A percentile compares a stretch with the other conserved stretches of the same genome.
These are phyloP conservation scores for Apus apus DNA, from an alignment of 2,113 vertebrate species.

Conservation along the genomic window DNA sequence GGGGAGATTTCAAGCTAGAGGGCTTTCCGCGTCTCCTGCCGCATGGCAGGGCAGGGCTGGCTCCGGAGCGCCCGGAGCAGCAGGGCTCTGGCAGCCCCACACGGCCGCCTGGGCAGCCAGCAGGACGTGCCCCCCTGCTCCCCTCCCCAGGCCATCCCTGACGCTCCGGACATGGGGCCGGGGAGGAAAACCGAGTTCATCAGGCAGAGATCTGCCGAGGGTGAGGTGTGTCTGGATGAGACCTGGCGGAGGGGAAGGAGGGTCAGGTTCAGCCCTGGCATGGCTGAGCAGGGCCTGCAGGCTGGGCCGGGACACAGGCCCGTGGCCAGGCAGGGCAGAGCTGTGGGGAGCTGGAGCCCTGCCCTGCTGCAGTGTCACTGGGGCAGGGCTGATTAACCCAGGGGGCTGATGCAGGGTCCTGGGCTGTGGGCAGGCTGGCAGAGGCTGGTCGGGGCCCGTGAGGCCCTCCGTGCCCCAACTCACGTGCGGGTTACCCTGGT, in stretches of 20 bases:
- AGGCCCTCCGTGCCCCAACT: not conserved
- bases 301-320: not conserved
- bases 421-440: not conserved
- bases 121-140: too few species aligned
- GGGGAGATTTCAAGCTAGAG: not conserved
- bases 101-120: not conserved
- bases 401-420: not conserved
- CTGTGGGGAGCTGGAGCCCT: not conserved
- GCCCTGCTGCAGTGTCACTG: not conserved
- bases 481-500: not conserved
- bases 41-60: rapidly evolving
- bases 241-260: not conserved
- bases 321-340: too few species aligned
- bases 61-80: too few species aligned
- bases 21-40: not conserved
- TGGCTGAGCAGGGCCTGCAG: not conserved
- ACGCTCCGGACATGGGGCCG: not conserved
- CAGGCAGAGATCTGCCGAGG: not conserved
- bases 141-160: too few species aligned
- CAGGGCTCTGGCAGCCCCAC: not conserved
- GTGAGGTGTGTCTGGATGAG: not conserved
- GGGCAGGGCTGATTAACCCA: too few species aligned
- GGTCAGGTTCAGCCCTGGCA: too few species aligned
- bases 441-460: not conserved
- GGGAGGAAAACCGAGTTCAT: too few species aligned